These are phyloP conservation scores for Muntiacus reevesi DNA, from an alignment of 2,113 vertebrate genomes.

Conservation along the genomic window DNA sequence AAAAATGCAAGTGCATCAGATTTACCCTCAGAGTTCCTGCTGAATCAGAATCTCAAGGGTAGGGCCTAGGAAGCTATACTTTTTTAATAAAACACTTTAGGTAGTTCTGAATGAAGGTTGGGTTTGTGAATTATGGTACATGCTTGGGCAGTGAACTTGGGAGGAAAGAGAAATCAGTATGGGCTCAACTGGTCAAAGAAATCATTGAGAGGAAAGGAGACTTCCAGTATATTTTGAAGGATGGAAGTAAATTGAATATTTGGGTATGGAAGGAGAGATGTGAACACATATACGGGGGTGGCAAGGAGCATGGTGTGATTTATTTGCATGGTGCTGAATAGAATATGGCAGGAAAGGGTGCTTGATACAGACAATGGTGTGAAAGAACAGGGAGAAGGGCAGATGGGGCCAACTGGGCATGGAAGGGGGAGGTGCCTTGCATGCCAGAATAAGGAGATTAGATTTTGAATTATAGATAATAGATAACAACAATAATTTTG, in stretches of 20 bases:
- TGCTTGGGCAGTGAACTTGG: not conserved
- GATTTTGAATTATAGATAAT: not conserved
- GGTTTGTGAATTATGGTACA: not conserved
- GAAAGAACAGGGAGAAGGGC: not conserved
- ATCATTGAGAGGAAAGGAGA: not conserved
- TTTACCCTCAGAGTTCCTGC: not conserved
- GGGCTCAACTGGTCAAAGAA: not conserved
- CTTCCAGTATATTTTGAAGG: not conserved
- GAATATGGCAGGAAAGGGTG: not conserved
- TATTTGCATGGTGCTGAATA: not conserved
- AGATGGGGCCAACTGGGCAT: not conserved
- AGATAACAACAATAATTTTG: not conserved
- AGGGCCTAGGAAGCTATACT: not conserved
- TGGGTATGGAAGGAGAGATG: not conserved
- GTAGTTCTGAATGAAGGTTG: not conserved
- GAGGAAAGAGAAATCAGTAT: not conserved
- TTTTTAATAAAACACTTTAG: constrained; percentile 14
- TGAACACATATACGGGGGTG: not conserved
- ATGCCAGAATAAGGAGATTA: not conserved
- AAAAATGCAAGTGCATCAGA: not conserved
- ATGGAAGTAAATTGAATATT: not conserved
- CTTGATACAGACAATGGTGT: not conserved
- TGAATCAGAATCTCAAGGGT: not conserved
- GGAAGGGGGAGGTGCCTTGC: not conserved
- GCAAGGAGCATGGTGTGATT: not conserved